phyloP scores from a whole-genome alignment of 1,140 invertebrate genomes.

The Chironomus tepperi region DNA sequence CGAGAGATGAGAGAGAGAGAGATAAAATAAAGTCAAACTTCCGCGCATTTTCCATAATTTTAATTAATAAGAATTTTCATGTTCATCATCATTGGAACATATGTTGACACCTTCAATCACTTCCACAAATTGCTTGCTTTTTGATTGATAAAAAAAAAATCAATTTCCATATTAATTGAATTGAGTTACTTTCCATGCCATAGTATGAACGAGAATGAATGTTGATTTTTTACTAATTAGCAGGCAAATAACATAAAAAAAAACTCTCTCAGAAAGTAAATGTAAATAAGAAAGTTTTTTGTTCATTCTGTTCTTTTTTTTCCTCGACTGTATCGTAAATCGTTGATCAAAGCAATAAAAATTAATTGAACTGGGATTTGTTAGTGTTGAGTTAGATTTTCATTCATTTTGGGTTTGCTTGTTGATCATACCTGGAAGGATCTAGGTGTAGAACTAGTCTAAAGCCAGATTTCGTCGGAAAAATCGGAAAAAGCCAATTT shows the following conservation, averaged over 20 bases:
- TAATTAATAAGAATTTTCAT: constrained; percentile 11
- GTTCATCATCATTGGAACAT: background rate
- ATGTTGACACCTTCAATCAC: constrained; percentile 1
- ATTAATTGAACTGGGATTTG: background rate
- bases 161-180: background rate
- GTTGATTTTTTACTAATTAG: constrained; percentile 18
- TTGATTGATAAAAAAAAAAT: background rate
- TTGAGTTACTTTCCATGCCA: too few relatives aligned
- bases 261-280: background rate
- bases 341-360: constrained; percentile 13
- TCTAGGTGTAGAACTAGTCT: too few relatives aligned
- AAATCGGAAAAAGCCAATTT: too few relatives aligned
- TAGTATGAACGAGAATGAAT: background rate
- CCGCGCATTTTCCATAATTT: constrained; percentile 1
- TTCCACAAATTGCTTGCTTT: background rate
- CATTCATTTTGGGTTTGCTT: too few relatives aligned
- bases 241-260: background rate
- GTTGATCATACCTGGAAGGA: too few relatives aligned
- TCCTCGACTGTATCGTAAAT: background rate
- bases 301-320: background rate
- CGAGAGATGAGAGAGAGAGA: background rate
- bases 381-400: too few relatives aligned
- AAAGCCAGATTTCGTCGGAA: too few relatives aligned
- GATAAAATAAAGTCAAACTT: background rate
- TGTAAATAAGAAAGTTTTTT: background rate